Base-by-base conservation (phyloP, 2,797 vertebrate genomes). In the Leptodactylus fallax region DNA sequence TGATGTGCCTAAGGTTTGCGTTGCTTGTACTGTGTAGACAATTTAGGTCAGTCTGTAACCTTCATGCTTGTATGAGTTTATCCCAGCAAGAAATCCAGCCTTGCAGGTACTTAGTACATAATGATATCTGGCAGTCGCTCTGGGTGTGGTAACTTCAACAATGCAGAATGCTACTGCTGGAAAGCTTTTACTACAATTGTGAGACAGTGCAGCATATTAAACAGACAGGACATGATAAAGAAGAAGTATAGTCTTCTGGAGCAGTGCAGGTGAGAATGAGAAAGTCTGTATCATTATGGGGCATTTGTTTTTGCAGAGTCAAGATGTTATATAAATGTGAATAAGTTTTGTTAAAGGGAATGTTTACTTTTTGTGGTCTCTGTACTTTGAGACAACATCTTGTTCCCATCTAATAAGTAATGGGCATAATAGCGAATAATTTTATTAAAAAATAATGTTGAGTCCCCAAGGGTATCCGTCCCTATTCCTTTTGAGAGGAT, bases 51-150 rank as follows among this genome's bases (percentile, higher is more conserved):
- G 79, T 49, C 58, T 87, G 49, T 76, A 88, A 76, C 87, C 90
- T 83, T 90, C 79, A 86, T 67, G 87, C 53, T 79, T 86, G 53
- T 82, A 25, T 85, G 87, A 88, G 71, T 81, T 85, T 88, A 81
- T 76, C 23, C 45, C 83, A 88, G 83, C 56, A 65, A 77, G 83
- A 85, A 88, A 85, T 76, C 83, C 63, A 85, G 87, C 83, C 87
- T 88, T 17, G 78, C 87, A 88, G 83, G 87, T 88, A 80, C 67
- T n/a, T 25, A 25, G 53, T 61, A 88, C 76, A 80, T 88, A 74
- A 88, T 84, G 65, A 85, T 67, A 79, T 85, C 56, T 88, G 87
- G 87, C 87, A 88, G 82, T 80, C 23, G 82, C 87, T 85, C 77
- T 72, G 81, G 87, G 87, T 88, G 74, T 78, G 76, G 81, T 88